phyloP scores from a whole-genome alignment of 2,797 vertebrate species.

The Enteromius fasciolatus region DNA sequence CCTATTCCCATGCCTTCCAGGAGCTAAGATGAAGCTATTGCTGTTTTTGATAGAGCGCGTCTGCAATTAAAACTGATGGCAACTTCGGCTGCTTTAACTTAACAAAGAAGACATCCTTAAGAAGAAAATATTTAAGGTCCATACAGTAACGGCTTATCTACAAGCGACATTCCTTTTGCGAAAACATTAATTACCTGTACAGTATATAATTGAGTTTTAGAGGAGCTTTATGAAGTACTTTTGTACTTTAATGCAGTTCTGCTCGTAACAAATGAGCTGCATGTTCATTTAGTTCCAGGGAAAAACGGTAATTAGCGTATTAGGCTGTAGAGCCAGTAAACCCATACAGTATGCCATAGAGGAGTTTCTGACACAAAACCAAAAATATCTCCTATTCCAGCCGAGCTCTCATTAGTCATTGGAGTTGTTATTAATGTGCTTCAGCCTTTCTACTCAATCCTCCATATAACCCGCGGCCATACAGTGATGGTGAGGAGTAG shows the following conservation, averaged over 20 bases:
- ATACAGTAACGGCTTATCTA: slow-evolving; percentile 17
- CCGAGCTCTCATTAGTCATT: slow-evolving; percentile 12
- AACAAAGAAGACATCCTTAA: slow-evolving; percentile 3
- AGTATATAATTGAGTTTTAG: slow-evolving; percentile 27
- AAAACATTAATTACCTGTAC: slow-evolving; percentile 38
- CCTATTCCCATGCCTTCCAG: slow-evolving; percentile 18
- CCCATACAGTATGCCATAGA: background rate
- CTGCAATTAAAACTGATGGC: slow-evolving; percentile 46
- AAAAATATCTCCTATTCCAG: slow-evolving; percentile 30
- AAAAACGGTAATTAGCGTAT: background rate
- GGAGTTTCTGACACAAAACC: slow-evolving; percentile 23
- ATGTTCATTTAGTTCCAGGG: slow-evolving; percentile 18
- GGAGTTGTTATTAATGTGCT: slow-evolving; percentile 31
- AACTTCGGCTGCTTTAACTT: background rate
- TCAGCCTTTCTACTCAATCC: slow-evolving; percentile 16
- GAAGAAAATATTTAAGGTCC: slow-evolving; percentile 3
- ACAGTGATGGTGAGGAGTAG: background rate
- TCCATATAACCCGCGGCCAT: slow-evolving; percentile 3
- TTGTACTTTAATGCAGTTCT: slow-evolving; percentile 26
- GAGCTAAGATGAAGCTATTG: slow-evolving; percentile 13
- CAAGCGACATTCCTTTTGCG: background rate
- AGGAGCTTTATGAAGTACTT: slow-evolving; percentile 5
- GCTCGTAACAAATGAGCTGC: slow-evolving; percentile 16
- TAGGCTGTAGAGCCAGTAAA: slow-evolving; percentile 5
- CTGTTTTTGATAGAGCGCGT: slow-evolving; percentile 11